Evolutionary conservation across 2,113 vertebrate species (phyloP), one percentile per base, ranked within the genome.

Genomic region (Bambusicola thoracicus): DNA sequence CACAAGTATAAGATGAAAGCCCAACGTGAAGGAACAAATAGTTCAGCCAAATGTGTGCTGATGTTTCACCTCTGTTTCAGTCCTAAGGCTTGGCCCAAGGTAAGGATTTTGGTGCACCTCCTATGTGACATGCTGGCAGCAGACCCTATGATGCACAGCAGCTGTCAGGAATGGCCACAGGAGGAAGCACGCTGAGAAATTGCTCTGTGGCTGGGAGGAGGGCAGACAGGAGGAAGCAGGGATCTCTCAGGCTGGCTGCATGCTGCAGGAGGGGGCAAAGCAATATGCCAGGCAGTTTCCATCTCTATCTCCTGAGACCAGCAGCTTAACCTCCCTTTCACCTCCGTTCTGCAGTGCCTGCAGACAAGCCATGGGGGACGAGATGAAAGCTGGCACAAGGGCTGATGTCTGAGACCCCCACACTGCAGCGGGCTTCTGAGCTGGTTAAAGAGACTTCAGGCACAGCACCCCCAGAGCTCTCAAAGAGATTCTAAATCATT

Each of bases 231-330:
- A 94, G 67, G 87, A 92, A 94, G 7, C 30, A 55, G 70, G n/a
- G 76, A 62, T 65, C 36, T 68, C 19, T n/a, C 34, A 72, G 72
- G 70, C 6, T 0, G 14, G 25, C 32, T 51, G 10, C 80, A 51
- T 36, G 25, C 85, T 85, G 92, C 94, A 83, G 93, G 36, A 78
- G 19, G 36, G 85, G 56, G 77, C 62, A 87, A 87, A 96, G 94
- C 53, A 79, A 69, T 40, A 73, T 27, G 69, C 49, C 48, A 81
- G 70, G 89, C 76, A 75, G 82, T 92, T 91, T 94, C 76, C 96
- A 77, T 96, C 96, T 96, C 93, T 87, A 96, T 96, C 95, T 97
- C 96, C 94, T 59, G 69, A 95, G 95, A 96, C 86, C 90, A 80
- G 76, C 68, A 93, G 82, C 91, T 96, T 94, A 95, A 92, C 91